Percentiles rank a stretch among this genome's conserved stretches.
These are phyloP conservation scores for Myripristis jacobus DNA, from an alignment of 2,797 vertebrate genomes.

Conservation along the genomic window DNA sequence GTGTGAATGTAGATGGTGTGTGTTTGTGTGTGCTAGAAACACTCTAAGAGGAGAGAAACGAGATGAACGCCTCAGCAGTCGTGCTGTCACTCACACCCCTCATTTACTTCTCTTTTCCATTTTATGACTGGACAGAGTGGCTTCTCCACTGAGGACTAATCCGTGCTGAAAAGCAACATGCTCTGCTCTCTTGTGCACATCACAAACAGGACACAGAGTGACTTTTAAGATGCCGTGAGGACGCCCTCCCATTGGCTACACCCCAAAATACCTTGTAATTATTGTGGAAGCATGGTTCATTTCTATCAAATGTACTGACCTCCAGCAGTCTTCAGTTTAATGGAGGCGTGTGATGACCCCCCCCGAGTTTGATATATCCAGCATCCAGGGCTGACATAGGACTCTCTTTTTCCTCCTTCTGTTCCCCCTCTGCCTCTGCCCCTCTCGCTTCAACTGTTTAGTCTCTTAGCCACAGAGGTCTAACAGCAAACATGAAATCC, in stretches of 20 bases:
- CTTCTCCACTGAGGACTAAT: neutral
- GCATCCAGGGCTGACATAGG: slow-evolving; percentile 54
- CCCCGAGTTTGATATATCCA: slow-evolving; percentile 47
- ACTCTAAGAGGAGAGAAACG: slow-evolving; percentile 33
- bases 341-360: slow-evolving; percentile 27
- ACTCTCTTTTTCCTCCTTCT: slow-evolving; percentile 46
- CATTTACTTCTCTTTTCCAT: slow-evolving; percentile 57
- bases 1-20: slow-evolving; percentile 20
- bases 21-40: slow-evolving; percentile 7
- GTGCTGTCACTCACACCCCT: slow-evolving; percentile 15
- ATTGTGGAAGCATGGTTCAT: neutral
- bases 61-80: slow-evolving; percentile 35
- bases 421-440: slow-evolving; percentile 31
- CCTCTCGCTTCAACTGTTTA: slow-evolving; percentile 67
- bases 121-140: neutral
- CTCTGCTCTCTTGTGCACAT: neutral
- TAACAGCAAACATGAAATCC: slow-evolving; percentile 66
- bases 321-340: slow-evolving; percentile 45
- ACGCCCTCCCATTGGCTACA: neutral
- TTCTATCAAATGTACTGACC: slow-evolving; percentile 56
- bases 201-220: slow-evolving; percentile 13
- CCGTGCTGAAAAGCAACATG: neutral
- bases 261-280: neutral
- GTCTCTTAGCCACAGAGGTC: slow-evolving; percentile 52
- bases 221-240: neutral